Evolutionary conservation across 1,140 invertebrate genomes (phyloP), one percentile per base, ranked within the genome.

Genomic region (Drosophila bipectinata): DNA sequence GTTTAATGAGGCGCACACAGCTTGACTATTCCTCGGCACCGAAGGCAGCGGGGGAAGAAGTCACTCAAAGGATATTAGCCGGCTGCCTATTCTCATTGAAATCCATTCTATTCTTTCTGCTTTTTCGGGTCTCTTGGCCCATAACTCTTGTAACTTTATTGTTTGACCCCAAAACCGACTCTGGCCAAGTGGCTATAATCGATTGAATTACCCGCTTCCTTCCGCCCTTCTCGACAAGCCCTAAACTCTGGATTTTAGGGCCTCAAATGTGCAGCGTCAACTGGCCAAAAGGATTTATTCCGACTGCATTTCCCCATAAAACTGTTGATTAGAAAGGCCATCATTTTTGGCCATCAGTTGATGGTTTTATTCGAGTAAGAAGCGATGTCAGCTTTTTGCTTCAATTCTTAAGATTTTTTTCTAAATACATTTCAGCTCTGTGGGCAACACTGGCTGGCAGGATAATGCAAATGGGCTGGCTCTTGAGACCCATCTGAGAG

Each of bases 1-100:
- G 79, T 83, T 83, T 83, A 75, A 77, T 67, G 79, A 79, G 77
- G 39, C 58, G 53, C 68, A 52, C 72, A 67, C 72, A 76, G 72
- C 73, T 76, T 76, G 72, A 69, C 54, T 69, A 69, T 76, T 75
- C 68, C 61, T 69, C 77, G 67, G 77, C 66, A 14, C 41, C 15
- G 15, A 24, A 34, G 30, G 30, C 10, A 18, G 30, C 62, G 37
- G 24, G n/a, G 39, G 63, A 14, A 21, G 53, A 61, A 62, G 34
- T 76, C 54, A 77, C 54, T 68, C 55, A 69, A 76, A 77, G 72
- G 72, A 71, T 67, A 71, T 57, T 69, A 47, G 44, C 67, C 67
- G 67, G 67, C 67, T 69, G 66, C 41, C 41, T 54, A 37, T 55
- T 67, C 49, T 67, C 62, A 67, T 67, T 67, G 69, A 74, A 63